Base-by-base conservation (phyloP, 2,888 invertebrate species). In the Alviniconcha strummeri region DNA sequence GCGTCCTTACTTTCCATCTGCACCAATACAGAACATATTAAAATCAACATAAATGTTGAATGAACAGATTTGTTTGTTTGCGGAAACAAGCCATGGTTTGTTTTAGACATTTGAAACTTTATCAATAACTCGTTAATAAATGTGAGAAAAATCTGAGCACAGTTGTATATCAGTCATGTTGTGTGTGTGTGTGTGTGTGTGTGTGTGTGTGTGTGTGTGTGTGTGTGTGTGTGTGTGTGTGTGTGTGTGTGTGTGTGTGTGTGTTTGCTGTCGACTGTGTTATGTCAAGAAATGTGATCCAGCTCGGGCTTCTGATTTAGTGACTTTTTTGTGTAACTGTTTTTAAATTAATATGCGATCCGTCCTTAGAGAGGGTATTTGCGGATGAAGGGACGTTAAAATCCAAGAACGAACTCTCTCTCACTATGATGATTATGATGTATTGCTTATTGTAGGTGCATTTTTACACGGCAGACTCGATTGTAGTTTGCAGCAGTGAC, bases 161-260 rank as follows among this genome's bases (percentile, higher is more conserved):
- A 36, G 36, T 36, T 36, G 36, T 36, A 36, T 36, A 36, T 36
- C 36, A 36, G 36, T 36, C 36, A 36, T 36, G 36, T 36, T 69
- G 69, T 69, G 69, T 69, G 13, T 69, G n/a, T n/a, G n/a, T 69
- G 69, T n/a, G n/a, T 69, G n/a, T 69, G 69, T 69, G 69, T 69
- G n/a, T 69, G 69, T 69, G 6, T 7, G 7, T 17, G 69, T 69
- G n/a, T 69, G 69, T 69, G 6, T 7, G 7, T 17, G 69, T 69
- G 69, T 69, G 13, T 69, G n/a, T n/a, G n/a, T 69, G 69, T n/a
- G n/a, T 69, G n/a, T 69, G 69, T 69, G 69, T 69, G 69, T 69
- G 13, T 69, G n/a, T n/a, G n/a, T 69, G 69, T n/a, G n/a, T 69
- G n/a, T 69, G 69, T 69, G 69, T 69, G n/a, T 69, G 69, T 69